Evolutionary conservation across 2,888 invertebrate species (phyloP).

Genomic region (Blera fallax): DNA sequence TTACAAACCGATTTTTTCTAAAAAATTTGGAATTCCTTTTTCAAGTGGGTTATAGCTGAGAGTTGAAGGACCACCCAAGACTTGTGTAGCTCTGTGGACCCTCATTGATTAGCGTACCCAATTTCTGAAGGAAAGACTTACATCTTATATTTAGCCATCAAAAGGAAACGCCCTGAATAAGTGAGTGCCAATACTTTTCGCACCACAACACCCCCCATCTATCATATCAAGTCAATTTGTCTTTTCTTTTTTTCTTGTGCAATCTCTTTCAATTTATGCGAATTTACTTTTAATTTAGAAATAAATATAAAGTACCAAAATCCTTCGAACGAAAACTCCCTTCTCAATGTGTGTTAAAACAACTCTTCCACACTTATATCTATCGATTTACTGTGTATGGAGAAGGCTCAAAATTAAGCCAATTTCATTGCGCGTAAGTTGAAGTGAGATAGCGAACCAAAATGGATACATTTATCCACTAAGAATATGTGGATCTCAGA

Average conservation of each 20-base stretch:
- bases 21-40: too few relatives aligned
- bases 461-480: conserved; percentile 48
- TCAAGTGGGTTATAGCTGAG: too few relatives aligned
- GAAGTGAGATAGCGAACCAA: conserved; percentile 45
- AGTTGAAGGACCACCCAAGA: too few relatives aligned
- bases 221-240: not conserved
- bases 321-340: conserved; percentile 21
- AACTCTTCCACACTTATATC: conserved; percentile 26
- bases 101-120: too few relatives aligned
- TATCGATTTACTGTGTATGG: conserved; percentile 50
- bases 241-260: not conserved
- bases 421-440: conserved; percentile 50
- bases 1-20: too few relatives aligned
- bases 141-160: not conserved
- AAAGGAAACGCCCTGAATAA: not conserved
- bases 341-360: not conserved
- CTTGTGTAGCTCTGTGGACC: too few relatives aligned
- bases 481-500: conserved; percentile 7
- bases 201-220: not conserved
- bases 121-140: too few relatives aligned
- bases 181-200: not conserved
- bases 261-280: not conserved
- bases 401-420: conserved; percentile 59
- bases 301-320: conserved; percentile 31
- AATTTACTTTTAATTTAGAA: conserved; percentile 44